Evolutionary conservation across 2,113 vertebrate genomes (phyloP).

Genomic region (Bubo scandiacus): DNA sequence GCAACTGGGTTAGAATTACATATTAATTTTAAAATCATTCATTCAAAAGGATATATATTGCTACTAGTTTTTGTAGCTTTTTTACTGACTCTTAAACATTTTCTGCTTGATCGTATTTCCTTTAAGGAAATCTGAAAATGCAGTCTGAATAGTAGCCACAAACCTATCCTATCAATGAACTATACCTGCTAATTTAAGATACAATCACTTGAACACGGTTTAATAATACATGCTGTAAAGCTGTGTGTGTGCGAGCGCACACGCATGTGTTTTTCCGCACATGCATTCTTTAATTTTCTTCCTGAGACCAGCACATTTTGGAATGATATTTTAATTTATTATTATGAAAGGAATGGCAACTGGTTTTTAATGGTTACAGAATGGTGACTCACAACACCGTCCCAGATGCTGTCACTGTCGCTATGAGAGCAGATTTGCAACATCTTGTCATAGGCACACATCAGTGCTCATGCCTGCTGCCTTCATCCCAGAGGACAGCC

Average conservation of each 20-base stretch:
- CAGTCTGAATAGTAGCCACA: background rate
- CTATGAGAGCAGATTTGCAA: constrained; percentile 81
- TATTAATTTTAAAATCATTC: background rate
- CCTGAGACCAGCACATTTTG: constrained; percentile 16
- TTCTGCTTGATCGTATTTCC: background rate
- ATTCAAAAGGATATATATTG: background rate
- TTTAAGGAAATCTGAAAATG: background rate
- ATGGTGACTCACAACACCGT: constrained; percentile 73
- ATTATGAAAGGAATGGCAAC: constrained; percentile 69
- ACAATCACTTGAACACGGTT: background rate
- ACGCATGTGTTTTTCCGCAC: background rate
- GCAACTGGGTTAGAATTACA: background rate
- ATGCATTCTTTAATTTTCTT: background rate
- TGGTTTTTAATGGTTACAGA: constrained; percentile 80
- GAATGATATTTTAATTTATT: constrained; percentile 77
- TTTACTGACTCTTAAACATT: background rate
- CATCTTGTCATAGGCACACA: constrained; percentile 86
- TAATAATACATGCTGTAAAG: background rate
- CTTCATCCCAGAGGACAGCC: constrained; percentile 83
- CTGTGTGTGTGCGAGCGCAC: background rate
- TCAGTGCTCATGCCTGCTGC: constrained; percentile 85
- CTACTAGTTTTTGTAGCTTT: background rate
- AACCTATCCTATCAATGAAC: background rate
- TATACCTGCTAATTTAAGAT: constrained; percentile 19
- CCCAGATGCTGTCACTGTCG: constrained; percentile 81